Base-by-base conservation (phyloP, 1,140 invertebrate species). In the Drosophila punjabiensis region DNA sequence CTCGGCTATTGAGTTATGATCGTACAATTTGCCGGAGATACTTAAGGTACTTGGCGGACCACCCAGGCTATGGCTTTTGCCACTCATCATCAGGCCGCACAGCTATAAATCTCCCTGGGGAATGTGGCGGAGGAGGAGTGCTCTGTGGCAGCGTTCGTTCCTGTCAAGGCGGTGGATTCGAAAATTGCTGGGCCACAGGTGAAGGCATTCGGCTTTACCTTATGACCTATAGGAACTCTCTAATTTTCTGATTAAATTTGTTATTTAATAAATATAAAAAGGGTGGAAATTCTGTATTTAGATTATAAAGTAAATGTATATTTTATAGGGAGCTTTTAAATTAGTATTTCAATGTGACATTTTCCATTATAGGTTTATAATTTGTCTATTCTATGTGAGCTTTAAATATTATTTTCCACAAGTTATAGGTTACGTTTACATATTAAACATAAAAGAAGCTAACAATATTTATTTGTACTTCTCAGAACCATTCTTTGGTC, bases 1-100 rank as follows among this genome's bases (percentile, higher is more conserved):
- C 63, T 37, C n/a, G 48, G 47, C 69, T 79, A 89, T 88, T 85
- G 85, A 88, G 78, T 81, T 88, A 89, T 88, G 84, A 89, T 59
- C 65, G 61, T 75, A 80, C 70, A 74, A 74, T 75, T 75, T 70
- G 76, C 73, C 58, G 58, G 56, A 75, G 50, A 69, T 73, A 73
- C 52, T 76, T 75, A 75, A 74, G 68, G 58, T 70, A 73, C 69
- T 73, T 59, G 53, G 16, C 35, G 30, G 69, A 75, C 71, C 71
- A 75, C 71, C 71, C 71, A 73, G 69, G 70, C 55, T 74, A 75
- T 30, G 71, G 41, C 71, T 52, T 62, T 75, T 74, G 71, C 71
- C 71, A 75, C 71, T 75, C 71, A 75, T 75, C 68, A 74, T 64
- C 66, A 68, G 69, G 41, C 69, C 71, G 32, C 69, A 47, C 55